These are phyloP conservation scores for Fulica atra DNA, from an alignment of 2,113 vertebrate species.

Conservation along the genomic window DNA sequence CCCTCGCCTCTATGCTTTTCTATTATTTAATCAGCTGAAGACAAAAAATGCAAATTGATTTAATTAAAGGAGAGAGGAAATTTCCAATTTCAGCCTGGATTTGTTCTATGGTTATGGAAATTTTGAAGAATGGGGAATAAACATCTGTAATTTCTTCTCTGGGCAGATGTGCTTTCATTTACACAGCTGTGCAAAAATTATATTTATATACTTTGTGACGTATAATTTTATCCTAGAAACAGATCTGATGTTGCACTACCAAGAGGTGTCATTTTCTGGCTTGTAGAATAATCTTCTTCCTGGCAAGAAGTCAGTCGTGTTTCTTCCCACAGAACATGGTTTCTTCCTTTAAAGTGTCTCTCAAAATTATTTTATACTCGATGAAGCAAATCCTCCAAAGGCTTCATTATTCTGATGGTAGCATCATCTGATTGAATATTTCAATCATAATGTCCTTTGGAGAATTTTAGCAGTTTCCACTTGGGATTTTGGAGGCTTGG, in stretches of 20 bases:
- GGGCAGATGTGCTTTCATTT: conserved; percentile 69
- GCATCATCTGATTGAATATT: conserved; percentile 80
- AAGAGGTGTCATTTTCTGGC: conserved; percentile 69
- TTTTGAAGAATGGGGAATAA: conserved; percentile 69
- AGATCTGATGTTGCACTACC: conserved; percentile 63
- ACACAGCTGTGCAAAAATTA: conserved; percentile 74
- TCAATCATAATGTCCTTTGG: conserved; percentile 67
- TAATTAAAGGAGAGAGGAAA: conserved; percentile 74
- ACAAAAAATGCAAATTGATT: conserved; percentile 75
- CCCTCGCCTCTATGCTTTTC: conserved; percentile 8
- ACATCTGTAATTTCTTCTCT: conserved; percentile 71
- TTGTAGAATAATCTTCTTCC: conserved; percentile 67
- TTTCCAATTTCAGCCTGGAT: conserved; percentile 69
- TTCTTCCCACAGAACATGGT: conserved; percentile 57
- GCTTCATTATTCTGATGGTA: conserved; percentile 74
- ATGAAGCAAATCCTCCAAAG: conserved; percentile 73
- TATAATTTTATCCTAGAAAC: conserved; percentile 70
- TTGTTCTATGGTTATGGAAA: conserved; percentile 54
- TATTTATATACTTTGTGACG: conserved; percentile 71
- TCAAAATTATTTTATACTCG: conserved; percentile 76
- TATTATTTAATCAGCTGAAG: conserved; percentile 57
- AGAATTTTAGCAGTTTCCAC: conserved; percentile 36
- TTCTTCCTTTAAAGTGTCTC: conserved; percentile 70
- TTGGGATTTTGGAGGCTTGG: conserved; percentile 1
- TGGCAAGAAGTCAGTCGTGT: conserved; percentile 65